A percentile compares a stretch with the other conserved stretches of the same genome.
Evolutionary conservation across 2,888 invertebrate species (phyloP).

Genomic region (Oeneis ivallda): DNA sequence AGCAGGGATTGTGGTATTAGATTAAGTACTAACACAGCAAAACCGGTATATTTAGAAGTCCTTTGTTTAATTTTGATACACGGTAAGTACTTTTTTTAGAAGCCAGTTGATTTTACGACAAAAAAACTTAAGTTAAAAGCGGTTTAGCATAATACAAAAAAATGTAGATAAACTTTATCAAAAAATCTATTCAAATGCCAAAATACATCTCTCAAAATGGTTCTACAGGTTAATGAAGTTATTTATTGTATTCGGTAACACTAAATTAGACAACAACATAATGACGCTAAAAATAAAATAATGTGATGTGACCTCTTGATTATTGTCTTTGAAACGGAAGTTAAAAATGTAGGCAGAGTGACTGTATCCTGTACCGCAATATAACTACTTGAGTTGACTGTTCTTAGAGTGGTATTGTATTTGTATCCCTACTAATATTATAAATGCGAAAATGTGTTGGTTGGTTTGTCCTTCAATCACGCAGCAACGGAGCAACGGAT

Average conservation of each 20-base stretch:
- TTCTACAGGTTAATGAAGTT: not conserved
- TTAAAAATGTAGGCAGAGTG: constrained; percentile 29
- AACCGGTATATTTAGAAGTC: too few species aligned
- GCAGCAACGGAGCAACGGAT: too few species aligned
- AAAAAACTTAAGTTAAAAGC: too few species aligned
- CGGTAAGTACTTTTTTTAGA: too few species aligned
- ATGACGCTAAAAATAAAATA: constrained; percentile 22
- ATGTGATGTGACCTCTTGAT: constrained; percentile 29
- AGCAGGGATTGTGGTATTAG: too few species aligned
- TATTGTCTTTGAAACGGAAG: constrained; percentile 31
- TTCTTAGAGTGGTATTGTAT: constrained; percentile 1
- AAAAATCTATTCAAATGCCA: not conserved
- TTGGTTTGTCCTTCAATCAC: too few species aligned
- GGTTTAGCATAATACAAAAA: not conserved
- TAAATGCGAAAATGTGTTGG: too few species aligned
- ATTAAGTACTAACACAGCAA: too few species aligned
- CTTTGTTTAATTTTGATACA: too few species aligned
- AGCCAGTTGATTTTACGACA: too few species aligned
- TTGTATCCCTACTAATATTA: too few species aligned
- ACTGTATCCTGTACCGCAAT: constrained; percentile 28
- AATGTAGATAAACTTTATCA: not conserved
- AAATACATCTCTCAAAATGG: not conserved
- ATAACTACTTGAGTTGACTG: constrained; percentile 8
- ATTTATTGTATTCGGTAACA: not conserved
- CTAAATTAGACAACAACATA: not conserved